These are phyloP conservation scores for Mionectes olivaceus DNA, from an alignment of 2,797 vertebrate genomes.

Conservation along the genomic window DNA sequence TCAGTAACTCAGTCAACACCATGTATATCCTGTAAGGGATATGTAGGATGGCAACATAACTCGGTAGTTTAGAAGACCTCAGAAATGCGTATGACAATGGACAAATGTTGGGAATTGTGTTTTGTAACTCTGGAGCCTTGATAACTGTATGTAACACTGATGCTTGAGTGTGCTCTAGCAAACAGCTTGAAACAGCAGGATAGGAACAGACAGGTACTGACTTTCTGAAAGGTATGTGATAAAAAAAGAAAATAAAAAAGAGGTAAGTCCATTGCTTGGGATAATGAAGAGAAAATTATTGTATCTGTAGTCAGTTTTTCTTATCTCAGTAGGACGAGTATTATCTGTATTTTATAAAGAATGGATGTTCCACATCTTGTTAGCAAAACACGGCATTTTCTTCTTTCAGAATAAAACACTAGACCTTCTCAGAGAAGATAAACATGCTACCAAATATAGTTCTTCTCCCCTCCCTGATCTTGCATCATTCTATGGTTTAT, in stretches of 20 bases:
- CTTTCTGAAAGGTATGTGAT: neutral
- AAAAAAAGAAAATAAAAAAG: neutral
- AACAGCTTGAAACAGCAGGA: rapidly evolving
- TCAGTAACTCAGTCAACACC: neutral
- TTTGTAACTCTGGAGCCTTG: neutral
- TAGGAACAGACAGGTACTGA: neutral
- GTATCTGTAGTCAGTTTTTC: neutral
- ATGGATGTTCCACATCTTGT: neutral
- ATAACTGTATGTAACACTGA: neutral
- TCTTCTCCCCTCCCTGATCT: neutral
- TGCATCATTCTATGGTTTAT: neutral
- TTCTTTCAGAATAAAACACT: neutral
- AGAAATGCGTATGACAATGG: neutral
- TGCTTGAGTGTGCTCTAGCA: neutral
- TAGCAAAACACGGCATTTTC: neutral
- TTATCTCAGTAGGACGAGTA: neutral
- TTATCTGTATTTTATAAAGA: neutral
- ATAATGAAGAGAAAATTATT: neutral
- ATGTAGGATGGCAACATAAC: neutral
- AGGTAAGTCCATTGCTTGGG: neutral
- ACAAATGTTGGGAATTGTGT: neutral
- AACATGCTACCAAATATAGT: neutral
- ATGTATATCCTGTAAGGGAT: neutral
- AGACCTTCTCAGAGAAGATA: neutral
- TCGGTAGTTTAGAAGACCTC: neutral